Conservation (phyloP, 1,140 invertebrate genomes). For the Lordiphosa clarofinis region DNA sequence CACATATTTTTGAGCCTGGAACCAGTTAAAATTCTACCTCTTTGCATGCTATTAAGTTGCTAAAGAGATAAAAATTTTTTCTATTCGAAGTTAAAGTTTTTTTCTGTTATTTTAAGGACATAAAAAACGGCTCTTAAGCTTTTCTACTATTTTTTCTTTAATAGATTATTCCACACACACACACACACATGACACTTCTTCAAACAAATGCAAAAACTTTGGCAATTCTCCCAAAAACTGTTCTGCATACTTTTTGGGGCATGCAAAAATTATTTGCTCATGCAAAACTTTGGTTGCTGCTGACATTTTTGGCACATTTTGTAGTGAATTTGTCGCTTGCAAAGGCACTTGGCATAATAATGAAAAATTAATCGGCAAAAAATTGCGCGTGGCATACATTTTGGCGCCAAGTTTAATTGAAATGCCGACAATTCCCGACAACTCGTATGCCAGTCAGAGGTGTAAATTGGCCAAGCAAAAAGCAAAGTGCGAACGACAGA, state of each 20-base stretch:
- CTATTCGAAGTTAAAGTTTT: no score
- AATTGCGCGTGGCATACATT: constrained; percentile 54
- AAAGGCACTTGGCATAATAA: constrained; percentile 57
- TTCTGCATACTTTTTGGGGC: constrained; percentile 26
- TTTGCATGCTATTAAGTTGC: no score
- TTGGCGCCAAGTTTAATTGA: constrained; percentile 65
- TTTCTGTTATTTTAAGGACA: no score
- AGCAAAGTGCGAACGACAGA: not conserved
- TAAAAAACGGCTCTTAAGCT: no score
- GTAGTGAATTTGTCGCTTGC: constrained; percentile 23
- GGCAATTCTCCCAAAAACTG: constrained; percentile 16
- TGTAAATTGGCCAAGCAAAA: constrained; percentile 10
- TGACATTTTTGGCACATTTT: constrained; percentile 21
- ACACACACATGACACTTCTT: not conserved
- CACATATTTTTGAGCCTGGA: no score
- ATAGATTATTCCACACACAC: not conserved
- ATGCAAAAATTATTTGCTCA: constrained; percentile 41
- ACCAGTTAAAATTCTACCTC: no score
- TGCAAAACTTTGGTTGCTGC: constrained; percentile 17
- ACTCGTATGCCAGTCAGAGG: constrained; percentile 1
- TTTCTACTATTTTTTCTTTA: constrained; percentile 1
- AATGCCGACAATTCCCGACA: constrained; percentile 32
- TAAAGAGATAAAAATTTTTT: no score
- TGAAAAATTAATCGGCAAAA: constrained; percentile 60
- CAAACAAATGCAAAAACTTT: not conserved